Conservation (phyloP, 2,888 invertebrate species). For the Epinotia bilunana region DNA sequence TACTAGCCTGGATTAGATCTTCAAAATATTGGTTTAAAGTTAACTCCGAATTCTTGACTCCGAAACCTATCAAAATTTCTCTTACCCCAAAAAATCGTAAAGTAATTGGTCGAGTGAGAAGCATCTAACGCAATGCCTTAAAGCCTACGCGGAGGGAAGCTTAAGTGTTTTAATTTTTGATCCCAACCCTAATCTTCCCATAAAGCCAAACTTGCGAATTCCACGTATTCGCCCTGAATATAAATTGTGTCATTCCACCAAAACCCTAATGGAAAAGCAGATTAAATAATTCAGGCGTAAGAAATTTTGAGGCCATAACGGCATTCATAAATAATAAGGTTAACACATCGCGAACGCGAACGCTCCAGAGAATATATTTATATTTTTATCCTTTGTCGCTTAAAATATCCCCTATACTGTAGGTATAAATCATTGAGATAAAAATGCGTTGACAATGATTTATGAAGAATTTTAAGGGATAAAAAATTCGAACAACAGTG, state of each 20-base stretch:
- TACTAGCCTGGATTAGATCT: no score
- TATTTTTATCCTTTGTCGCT: slow-evolving; percentile 56
- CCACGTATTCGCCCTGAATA: slow-evolving; percentile 71
- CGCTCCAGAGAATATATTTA: slow-evolving; percentile 48
- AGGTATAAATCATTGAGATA: slow-evolving; percentile 72
- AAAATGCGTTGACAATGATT: slow-evolving; percentile 66
- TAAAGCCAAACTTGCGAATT: slow-evolving; percentile 74
- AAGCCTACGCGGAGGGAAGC: slow-evolving; percentile 28
- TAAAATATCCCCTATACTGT: slow-evolving; percentile 68
- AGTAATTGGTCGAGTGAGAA: slow-evolving; percentile 1
- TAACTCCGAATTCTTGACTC: no score
- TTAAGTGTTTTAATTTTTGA: slow-evolving; percentile 71
- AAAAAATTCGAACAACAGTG: slow-evolving; percentile 19
- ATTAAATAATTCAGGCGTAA: slow-evolving; percentile 82
- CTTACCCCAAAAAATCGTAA: background rate
- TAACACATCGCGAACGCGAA: slow-evolving; percentile 66
- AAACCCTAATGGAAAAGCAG: slow-evolving; percentile 82
- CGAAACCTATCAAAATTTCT: background rate
- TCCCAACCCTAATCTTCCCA: slow-evolving; percentile 72
- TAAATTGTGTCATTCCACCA: slow-evolving; percentile 80
- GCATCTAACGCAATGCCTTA: slow-evolving; percentile 24
- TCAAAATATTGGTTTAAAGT: no score
- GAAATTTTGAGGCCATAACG: slow-evolving; percentile 81
- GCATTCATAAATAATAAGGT: slow-evolving; percentile 79
- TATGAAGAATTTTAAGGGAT: slow-evolving; percentile 62